phyloP scores from a whole-genome alignment of 35 echinoderm and acorn worm genomes.

The Apostichopus californicus region DNA sequence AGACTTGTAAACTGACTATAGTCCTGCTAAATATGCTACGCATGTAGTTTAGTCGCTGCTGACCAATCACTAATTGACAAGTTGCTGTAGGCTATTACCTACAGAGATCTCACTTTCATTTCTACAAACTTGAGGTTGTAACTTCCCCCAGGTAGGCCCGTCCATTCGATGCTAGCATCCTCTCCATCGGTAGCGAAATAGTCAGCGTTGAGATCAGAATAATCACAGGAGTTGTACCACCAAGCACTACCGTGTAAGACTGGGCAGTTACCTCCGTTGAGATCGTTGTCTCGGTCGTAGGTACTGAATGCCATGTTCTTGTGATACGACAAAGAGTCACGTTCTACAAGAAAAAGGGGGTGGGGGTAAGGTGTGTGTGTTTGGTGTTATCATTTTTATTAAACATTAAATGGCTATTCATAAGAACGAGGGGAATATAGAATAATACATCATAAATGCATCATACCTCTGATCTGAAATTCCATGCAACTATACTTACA shows the following conservation, averaged over 20 bases:
- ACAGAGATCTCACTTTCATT: background rate
- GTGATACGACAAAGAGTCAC: constrained; percentile 29
- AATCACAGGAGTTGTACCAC: constrained; percentile 8
- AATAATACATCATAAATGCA: no score
- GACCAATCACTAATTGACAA: no score
- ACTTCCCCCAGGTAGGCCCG: background rate
- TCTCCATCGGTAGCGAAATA: background rate
- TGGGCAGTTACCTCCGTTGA: background rate
- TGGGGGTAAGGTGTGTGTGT: no score
- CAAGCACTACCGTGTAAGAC: background rate
- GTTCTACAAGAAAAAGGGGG: background rate
- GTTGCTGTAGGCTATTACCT: background rate
- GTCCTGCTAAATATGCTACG: no score
- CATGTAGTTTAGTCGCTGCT: no score
- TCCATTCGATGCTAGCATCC: background rate
- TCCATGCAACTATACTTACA: no score
- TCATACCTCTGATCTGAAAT: no score
- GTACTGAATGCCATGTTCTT: background rate
- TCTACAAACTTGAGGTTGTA: constrained; percentile 16
- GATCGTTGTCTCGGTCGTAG: constrained; percentile 2
- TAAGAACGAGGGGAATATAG: no score
- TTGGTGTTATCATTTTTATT: no score
- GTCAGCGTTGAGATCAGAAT: constrained; percentile 57
- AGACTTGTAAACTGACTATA: no score
- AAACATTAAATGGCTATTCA: no score